These are phyloP conservation scores for Ormyrus nitidulus DNA, from an alignment of 2,888 invertebrate genomes.

Conservation along the genomic window DNA sequence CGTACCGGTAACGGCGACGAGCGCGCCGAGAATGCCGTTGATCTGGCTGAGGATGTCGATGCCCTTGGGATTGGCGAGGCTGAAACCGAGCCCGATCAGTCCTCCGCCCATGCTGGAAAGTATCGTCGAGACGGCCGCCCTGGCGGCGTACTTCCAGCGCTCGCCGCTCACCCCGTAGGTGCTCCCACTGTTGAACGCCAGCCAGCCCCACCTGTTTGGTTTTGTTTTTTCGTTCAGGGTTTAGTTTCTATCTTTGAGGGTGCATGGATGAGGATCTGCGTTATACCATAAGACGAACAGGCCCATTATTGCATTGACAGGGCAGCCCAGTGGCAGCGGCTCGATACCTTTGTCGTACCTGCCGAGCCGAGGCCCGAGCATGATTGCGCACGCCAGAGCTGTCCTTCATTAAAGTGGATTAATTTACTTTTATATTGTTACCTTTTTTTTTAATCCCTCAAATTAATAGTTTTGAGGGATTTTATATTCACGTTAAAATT, in stretches of 20 bases:
- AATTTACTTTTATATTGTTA: too few relatives aligned
- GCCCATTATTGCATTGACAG: conserved; percentile 94
- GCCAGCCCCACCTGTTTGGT: conserved; percentile 89
- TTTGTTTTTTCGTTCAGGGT: background rate
- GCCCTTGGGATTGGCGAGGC: conserved; percentile 80
- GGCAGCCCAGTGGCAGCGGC: conserved; percentile 88
- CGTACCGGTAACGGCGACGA: conserved; percentile 89
- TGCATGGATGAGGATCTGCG: background rate
- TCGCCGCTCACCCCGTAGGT: conserved; percentile 88
- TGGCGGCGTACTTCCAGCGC: conserved; percentile 94
- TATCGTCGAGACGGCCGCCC: conserved; percentile 93
- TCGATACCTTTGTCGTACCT: conserved; percentile 87
- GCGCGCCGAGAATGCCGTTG: conserved; percentile 90
- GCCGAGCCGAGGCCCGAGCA: conserved; percentile 92
- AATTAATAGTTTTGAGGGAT: background rate
- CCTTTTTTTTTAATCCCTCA: background rate
- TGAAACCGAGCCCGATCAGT: conserved; percentile 79
- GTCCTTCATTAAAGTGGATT: conserved; percentile 66
- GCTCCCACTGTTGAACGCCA: conserved; percentile 96
- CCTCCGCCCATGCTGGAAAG: conserved; percentile 95
- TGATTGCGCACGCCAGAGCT: conserved; percentile 91
- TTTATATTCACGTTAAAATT: too few relatives aligned
- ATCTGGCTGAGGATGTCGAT: conserved; percentile 91
- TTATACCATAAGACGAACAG: conserved; percentile 89
- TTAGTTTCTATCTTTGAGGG: background rate